phyloP scores from a whole-genome alignment of 37 sponge, comb jelly and placozoan species.

The Hexactinellida sp. region DNA sequence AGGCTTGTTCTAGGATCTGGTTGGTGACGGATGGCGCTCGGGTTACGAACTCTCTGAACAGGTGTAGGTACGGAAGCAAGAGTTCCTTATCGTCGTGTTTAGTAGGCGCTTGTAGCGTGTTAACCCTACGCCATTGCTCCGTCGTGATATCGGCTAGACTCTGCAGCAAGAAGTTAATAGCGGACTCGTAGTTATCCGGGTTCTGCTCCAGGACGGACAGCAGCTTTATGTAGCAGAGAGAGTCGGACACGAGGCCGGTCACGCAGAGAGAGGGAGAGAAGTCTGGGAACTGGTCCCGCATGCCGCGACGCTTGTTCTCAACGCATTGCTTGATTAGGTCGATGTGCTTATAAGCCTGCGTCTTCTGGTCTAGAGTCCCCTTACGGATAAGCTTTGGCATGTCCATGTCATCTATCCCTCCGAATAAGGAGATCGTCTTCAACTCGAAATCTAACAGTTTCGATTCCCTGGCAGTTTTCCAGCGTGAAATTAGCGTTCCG shows the following conservation, averaged over 20 bases:
- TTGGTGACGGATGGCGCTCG: not conserved
- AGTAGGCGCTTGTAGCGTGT: not conserved
- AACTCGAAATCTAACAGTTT: conserved; percentile 1
- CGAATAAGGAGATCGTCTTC: not conserved
- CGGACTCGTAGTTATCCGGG: not conserved
- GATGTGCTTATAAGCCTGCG: not conserved
- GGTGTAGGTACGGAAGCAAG: not conserved
- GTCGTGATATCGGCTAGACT: not conserved
- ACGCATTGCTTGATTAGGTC: not conserved
- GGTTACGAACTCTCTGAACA: not conserved
- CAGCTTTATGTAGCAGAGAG: not conserved
- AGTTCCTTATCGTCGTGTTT: not conserved
- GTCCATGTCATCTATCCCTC: not conserved
- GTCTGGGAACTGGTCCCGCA: not conserved
- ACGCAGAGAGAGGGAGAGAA: not conserved
- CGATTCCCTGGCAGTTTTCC: not conserved
- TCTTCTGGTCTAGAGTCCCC: not conserved
- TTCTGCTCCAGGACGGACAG: not conserved
- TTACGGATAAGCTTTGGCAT: not conserved
- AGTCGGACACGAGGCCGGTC: not conserved
- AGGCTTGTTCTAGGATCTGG: not conserved
- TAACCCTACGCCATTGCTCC: not conserved
- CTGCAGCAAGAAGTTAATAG: not conserved
- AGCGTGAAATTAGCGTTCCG: not conserved
- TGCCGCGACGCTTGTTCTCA: not conserved